A percentile compares a stretch with the other conserved stretches of the same genome.
Evolutionary conservation across 2,797 vertebrate species (phyloP).

Genomic region (Avahi laniger): DNA sequence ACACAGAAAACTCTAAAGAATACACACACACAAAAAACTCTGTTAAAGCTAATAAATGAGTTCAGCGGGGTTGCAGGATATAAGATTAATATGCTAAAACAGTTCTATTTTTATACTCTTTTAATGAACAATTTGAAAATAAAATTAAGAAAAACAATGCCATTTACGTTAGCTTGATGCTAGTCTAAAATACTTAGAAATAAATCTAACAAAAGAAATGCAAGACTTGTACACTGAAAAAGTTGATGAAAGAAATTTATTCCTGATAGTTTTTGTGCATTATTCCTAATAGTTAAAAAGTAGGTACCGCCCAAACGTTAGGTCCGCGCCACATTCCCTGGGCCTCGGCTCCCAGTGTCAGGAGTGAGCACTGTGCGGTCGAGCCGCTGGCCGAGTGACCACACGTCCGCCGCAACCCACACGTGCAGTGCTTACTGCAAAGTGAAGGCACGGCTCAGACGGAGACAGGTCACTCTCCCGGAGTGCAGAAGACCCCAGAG

Average conservation of each 20-base stretch:
- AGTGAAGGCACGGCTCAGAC: too few relatives aligned
- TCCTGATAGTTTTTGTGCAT: too few relatives aligned
- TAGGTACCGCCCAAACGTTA: not conserved
- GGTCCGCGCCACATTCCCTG: too few relatives aligned
- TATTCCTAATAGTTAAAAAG: not conserved
- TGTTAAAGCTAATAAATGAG: not conserved
- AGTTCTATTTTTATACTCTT: not conserved
- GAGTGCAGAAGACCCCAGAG: too few relatives aligned
- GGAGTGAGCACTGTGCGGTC: too few relatives aligned
- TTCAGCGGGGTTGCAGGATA: not conserved
- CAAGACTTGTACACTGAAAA: not conserved
- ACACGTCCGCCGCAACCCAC: too few relatives aligned
- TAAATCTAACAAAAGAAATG: not conserved
- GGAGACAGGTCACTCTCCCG: too few relatives aligned
- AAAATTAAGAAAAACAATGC: not conserved
- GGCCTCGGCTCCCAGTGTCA: too few relatives aligned
- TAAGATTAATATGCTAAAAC: not conserved
- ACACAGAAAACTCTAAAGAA: not conserved
- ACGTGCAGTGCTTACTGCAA: too few relatives aligned
- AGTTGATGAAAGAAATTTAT: not conserved
- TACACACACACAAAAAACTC: not conserved
- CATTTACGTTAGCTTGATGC: not conserved
- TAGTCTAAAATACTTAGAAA: not conserved
- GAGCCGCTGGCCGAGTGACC: too few relatives aligned
- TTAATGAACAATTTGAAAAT: not conserved